Evolutionary conservation across 1,140 invertebrate genomes (phyloP).

Genomic region (Lepidurus arcticus): DNA sequence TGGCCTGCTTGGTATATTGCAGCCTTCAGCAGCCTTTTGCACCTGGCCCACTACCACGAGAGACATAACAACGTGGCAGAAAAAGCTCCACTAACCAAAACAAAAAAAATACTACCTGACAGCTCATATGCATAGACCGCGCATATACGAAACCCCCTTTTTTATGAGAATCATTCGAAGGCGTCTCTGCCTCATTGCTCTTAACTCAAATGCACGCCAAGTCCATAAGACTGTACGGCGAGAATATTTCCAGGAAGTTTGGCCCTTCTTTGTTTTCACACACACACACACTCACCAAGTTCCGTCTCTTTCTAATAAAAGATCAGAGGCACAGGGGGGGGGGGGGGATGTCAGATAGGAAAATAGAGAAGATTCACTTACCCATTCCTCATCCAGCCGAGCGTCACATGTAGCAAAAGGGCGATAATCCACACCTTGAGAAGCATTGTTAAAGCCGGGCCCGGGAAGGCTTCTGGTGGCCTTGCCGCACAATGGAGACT

Average conservation of each 20-base stretch:
- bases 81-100: neutral
- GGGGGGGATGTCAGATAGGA: too few relatives aligned
- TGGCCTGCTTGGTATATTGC: neutral
- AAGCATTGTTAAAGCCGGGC: neutral
- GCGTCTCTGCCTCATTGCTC: neutral
- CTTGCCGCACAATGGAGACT: slow-evolving; percentile 20
- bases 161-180: neutral
- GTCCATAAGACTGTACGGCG: neutral
- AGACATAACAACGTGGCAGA: neutral
- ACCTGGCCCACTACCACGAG: neutral
- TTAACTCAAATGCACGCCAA: neutral
- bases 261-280: too few relatives aligned
- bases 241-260: too few relatives aligned
- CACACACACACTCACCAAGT: too few relatives aligned
- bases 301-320: too few relatives aligned
- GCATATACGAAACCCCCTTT: neutral
- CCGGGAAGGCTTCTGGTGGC: slow-evolving; percentile 7
- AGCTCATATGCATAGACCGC: neutral
- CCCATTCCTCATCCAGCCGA: slow-evolving; percentile 13
- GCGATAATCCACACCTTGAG: slow-evolving; percentile 18
- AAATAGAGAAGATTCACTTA: neutral
- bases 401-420: neutral
- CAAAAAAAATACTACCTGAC: neutral
- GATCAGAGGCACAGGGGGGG: too few relatives aligned
- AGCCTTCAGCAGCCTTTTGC: neutral